A percentile compares a stretch with the other conserved stretches of the same genome.
phyloP scores from a whole-genome alignment of 2,113 vertebrate species.

The Crotalus horridus region DNA sequence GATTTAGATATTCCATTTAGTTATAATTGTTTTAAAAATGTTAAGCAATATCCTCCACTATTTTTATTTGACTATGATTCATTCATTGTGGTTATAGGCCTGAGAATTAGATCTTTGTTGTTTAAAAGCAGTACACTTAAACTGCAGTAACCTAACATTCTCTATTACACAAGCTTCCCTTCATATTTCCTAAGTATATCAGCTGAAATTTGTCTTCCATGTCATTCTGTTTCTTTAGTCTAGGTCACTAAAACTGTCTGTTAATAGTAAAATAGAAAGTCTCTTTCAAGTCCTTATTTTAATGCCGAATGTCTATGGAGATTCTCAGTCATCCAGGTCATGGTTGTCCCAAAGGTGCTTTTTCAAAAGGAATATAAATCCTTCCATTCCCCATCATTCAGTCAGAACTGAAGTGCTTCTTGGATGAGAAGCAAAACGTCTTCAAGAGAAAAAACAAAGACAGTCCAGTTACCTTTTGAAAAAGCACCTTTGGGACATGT shows the following conservation, averaged over 20 bases:
- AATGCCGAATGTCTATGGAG: no score
- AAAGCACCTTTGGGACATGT: no score
- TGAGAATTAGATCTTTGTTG: neutral
- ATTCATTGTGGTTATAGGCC: neutral
- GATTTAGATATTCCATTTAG: neutral
- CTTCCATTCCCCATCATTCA: no score
- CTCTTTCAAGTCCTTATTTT: neutral
- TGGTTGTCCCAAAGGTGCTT: no score
- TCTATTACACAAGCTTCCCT: neutral
- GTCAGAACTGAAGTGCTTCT: no score
- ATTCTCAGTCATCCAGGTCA: no score
- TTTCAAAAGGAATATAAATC: no score
- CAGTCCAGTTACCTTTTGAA: no score
- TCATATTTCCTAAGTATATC: neutral
- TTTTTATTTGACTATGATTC: neutral
- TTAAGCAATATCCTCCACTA: neutral
- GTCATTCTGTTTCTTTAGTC: neutral
- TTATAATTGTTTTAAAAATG: neutral
- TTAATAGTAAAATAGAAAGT: neutral
- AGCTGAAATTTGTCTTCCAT: neutral
- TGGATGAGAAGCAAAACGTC: no score
- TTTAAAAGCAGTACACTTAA: neutral
- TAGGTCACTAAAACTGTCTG: neutral
- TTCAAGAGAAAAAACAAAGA: no score
- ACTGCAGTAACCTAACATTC: neutral